Percentiles rank a stretch among this genome's conserved stretches.
These are phyloP conservation scores for Heliornis fulica DNA, from an alignment of 2,113 vertebrate genomes.

Conservation along the genomic window DNA sequence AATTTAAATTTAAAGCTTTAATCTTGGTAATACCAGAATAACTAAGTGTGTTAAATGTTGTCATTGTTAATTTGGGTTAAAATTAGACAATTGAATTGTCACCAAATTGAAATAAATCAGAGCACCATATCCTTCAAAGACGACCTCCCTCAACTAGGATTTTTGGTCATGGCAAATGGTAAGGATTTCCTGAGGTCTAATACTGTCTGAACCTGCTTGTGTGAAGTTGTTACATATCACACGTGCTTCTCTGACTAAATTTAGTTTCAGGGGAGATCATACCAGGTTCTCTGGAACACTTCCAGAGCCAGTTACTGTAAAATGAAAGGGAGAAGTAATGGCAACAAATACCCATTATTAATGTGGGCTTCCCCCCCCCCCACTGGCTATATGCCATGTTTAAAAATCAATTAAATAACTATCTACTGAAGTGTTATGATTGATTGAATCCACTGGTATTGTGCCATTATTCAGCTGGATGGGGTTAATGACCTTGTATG, in stretches of 20 bases:
- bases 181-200: not conserved
- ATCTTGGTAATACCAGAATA: not conserved
- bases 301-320: conserved; percentile 10
- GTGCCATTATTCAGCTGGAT: not conserved
- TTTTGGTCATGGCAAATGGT: not conserved
- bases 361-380: not conserved
- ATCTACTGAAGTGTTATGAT: not conserved
- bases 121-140: not conserved
- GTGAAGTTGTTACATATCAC: conserved; percentile 23
- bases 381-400: not conserved
- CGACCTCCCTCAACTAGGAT: not conserved
- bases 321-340: not conserved
- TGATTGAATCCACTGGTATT: not conserved
- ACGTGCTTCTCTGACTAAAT: conserved; percentile 53
- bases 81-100: not conserved
- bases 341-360: not conserved
- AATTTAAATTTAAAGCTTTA: conserved; percentile 39
- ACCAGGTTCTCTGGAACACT: conserved; percentile 19
- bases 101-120: not conserved
- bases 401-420: not conserved
- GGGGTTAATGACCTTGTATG: not conserved
- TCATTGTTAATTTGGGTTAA: not conserved
- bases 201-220: conserved; percentile 51
- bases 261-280: conserved; percentile 59
- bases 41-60: not conserved